Evolutionary conservation across 1,140 invertebrate genomes (phyloP).

Genomic region (Asbolus verrucosus): DNA sequence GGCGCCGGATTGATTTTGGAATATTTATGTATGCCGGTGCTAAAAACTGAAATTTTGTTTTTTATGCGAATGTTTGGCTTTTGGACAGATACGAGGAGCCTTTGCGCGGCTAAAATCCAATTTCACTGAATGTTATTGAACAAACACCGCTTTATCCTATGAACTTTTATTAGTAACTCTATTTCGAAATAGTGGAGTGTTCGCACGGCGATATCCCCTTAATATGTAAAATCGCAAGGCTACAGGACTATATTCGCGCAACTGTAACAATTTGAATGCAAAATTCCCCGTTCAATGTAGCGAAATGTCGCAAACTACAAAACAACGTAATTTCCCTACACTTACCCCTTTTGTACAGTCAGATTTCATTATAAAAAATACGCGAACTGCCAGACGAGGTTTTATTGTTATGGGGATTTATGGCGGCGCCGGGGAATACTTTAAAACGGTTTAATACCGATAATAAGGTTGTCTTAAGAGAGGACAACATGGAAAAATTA

Average conservation of each 20-base stretch:
- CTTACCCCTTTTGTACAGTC: conserved; percentile 5
- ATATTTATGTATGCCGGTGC: no score
- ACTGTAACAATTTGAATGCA: conserved; percentile 44
- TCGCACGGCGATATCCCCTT: conserved; percentile 43
- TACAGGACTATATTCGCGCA: conserved; percentile 16
- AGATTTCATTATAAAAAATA: conserved; percentile 29
- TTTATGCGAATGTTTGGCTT: background rate
- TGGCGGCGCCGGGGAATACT: conserved; percentile 6
- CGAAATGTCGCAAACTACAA: conserved; percentile 40
- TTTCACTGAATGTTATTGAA: conserved; percentile 30
- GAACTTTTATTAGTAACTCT: conserved; percentile 34
- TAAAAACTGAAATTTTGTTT: background rate
- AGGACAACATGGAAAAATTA: no score
- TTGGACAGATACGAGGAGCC: background rate
- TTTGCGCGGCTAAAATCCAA: conserved; percentile 22
- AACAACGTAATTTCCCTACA: conserved; percentile 39
- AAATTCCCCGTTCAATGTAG: conserved; percentile 36
- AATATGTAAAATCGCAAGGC: conserved; percentile 40
- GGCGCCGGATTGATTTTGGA: no score
- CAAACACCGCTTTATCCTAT: conserved; percentile 19
- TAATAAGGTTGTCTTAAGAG: background rate
- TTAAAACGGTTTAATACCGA: conserved; percentile 2
- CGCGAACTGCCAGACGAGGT: conserved; percentile 5
- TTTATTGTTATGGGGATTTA: conserved; percentile 3
- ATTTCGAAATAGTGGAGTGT: conserved; percentile 40